Conservation (phyloP, 2,113 vertebrate species). For the Lichenostomus cassidix region DNA sequence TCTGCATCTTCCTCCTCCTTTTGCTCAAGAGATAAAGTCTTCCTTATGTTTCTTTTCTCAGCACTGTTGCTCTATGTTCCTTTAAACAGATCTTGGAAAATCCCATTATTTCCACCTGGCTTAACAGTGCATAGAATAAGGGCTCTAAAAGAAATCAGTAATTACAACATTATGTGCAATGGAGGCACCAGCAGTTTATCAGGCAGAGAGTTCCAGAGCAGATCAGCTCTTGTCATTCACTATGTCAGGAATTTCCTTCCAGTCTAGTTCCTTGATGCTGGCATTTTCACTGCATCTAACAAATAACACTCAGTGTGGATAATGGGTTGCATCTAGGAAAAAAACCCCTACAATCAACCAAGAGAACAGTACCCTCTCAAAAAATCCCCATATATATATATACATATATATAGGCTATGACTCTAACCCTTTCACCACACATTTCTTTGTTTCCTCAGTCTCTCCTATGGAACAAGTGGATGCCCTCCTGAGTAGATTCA, state of each 20-base stretch:
- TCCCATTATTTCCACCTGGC: background rate
- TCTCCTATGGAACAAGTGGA: background rate
- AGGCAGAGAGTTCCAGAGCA: background rate
- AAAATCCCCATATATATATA: fast-evolving
- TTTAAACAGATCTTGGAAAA: background rate
- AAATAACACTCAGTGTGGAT: background rate
- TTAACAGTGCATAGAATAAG: background rate
- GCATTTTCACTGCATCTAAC: background rate
- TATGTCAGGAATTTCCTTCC: background rate
- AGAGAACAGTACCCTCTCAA: too few species aligned
- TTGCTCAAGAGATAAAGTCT: background rate
- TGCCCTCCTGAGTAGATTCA: background rate
- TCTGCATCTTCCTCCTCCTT: background rate
- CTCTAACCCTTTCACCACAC: background rate
- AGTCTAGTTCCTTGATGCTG: background rate
- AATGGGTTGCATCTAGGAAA: background rate
- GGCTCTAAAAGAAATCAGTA: background rate
- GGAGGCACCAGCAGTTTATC: background rate
- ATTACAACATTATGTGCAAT: background rate
- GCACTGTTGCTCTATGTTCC: background rate
- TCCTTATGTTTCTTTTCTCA: background rate
- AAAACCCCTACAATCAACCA: background rate
- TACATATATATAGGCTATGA: background rate
- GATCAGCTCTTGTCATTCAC: background rate
- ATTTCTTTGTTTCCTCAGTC: background rate